These are phyloP conservation scores for Betta splendens DNA, from an alignment of 2,797 vertebrate genomes.

Conservation along the genomic window DNA sequence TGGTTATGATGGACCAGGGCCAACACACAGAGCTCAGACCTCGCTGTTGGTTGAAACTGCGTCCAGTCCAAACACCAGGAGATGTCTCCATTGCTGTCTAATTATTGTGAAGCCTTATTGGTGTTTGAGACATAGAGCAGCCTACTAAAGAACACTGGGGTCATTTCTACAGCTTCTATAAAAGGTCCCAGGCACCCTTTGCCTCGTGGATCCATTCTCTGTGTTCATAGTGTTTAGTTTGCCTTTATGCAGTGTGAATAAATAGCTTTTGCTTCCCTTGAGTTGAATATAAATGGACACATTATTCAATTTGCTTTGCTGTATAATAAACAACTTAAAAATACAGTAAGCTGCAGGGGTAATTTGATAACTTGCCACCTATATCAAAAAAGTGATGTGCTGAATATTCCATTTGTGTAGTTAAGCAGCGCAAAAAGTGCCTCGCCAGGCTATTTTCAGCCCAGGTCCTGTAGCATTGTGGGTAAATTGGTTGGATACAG, in stretches of 20 bases:
- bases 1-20: slow-evolving; percentile 52
- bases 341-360: slow-evolving; percentile 53
- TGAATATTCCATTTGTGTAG: slow-evolving; percentile 73
- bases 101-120: neutral
- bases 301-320: slow-evolving; percentile 72
- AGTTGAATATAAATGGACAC: slow-evolving; percentile 69
- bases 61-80: slow-evolving; percentile 19
- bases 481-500: slow-evolving; percentile 76
- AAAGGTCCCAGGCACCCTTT: slow-evolving; percentile 23
- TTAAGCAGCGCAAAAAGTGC: slow-evolving; percentile 74
- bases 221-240: slow-evolving; percentile 41
- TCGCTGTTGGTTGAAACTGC: slow-evolving; percentile 29
- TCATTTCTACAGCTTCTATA: slow-evolving; percentile 33
- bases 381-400: slow-evolving; percentile 61
- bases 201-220: slow-evolving; percentile 38
- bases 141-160: slow-evolving; percentile 29
- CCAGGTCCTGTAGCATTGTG: slow-evolving; percentile 53
- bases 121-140: neutral
- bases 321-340: slow-evolving; percentile 61
- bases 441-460: slow-evolving; percentile 68
- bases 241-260: slow-evolving; percentile 55
- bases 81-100: neutral
- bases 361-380: slow-evolving; percentile 66
- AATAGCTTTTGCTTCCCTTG: slow-evolving; percentile 57
- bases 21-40: slow-evolving; percentile 25